Base-by-base conservation (phyloP, 2,797 vertebrate genomes). In the Echeneis naucrates region DNA sequence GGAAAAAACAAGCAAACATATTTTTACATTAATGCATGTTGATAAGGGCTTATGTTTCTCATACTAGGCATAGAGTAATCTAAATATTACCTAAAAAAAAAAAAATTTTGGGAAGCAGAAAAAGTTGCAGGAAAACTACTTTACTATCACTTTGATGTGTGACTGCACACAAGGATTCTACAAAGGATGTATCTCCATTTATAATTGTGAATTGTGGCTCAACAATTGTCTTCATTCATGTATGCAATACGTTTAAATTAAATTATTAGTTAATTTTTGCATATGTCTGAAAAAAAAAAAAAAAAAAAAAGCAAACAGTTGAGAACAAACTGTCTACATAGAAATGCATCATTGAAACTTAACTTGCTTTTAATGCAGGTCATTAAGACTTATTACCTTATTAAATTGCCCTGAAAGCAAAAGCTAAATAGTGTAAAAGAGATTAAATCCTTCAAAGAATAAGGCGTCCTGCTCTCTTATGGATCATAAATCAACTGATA, bases 21-120 rank as follows among this genome's bases (percentile, higher is more conserved):
- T 57, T 71, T 71, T 70, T 26, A 68, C 11, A 47, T 72, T 50
- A 44, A 35, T 33, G n/a, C 52, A 53, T 16, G 26, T 10, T 53
- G 45, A 78, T 68, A 56, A 67, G 35, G 8, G 42, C 30, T 66
- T 48, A 23, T 59, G 35, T 67, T 72, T 75, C 58, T 77, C 42
- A 73, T 71, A 76, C 13, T 44, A 57, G 26, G 47, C 52, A 42
- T 44, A 32, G 8, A n/a, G 44, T n/a, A 51, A 64, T 60, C 5
- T 60, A 79, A 76, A 82, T 68, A 77, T 77, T 73, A 68, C 24
- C 66, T 23, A 54, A 35, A 69, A 7, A 19, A 24, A 7, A 19
- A 24, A 33, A 38, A 65, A 4, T 27, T 24, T 8, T 61, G 35
- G 3, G 47, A 8, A 52, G 27, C 37, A 54, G 33, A n/a, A 1